Conservation (phyloP, 2,797 vertebrate species). For the Enteromius treurensis region DNA sequence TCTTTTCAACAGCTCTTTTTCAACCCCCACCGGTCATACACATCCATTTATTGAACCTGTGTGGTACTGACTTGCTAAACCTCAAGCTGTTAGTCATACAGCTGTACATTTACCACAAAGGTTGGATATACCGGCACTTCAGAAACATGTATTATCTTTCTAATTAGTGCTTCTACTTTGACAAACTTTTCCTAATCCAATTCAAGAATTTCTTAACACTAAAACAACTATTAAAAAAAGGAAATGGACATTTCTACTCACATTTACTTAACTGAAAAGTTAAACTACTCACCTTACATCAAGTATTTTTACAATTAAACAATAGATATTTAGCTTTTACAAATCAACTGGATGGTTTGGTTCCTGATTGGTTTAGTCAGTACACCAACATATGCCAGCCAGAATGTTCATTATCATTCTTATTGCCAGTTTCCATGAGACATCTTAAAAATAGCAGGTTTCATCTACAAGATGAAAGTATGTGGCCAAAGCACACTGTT, state of each 20-base stretch:
- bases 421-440: background rate
- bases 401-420: background rate
- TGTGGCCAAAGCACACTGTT: background rate
- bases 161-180: background rate
- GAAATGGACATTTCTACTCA: background rate
- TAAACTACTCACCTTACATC: background rate
- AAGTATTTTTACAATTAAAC: background rate
- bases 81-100: constrained; percentile 43
- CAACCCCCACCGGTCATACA: constrained; percentile 36
- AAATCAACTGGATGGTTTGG: background rate
- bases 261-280: background rate
- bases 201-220: background rate
- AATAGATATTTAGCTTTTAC: background rate
- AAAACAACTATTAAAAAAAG: background rate
- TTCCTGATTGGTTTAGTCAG: background rate
- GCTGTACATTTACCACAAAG: constrained; percentile 38
- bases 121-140: background rate
- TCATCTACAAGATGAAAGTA: constrained; percentile 8
- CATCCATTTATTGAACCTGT: constrained; percentile 78
- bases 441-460: background rate
- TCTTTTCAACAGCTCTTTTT: constrained; percentile 21
- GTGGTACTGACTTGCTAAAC: constrained; percentile 57
- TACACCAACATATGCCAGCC: background rate
- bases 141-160: background rate
- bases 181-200: background rate